Percentiles rank a stretch among this genome's conserved stretches.
Conservation (phyloP, 2,113 vertebrate species). For the Erythrolamprus reginae region DNA sequence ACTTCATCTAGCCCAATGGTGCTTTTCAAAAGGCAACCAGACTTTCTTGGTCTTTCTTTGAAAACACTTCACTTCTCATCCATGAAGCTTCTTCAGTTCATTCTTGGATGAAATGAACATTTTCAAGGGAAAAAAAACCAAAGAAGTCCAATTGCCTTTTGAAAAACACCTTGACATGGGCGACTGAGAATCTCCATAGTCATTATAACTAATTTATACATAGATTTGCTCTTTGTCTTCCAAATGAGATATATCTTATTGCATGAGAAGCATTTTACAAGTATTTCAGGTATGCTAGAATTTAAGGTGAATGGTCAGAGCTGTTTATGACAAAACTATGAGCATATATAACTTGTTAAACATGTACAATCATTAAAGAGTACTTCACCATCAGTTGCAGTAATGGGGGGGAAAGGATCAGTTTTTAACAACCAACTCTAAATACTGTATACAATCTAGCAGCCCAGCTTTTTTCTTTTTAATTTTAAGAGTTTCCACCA, state of each 20-base stretch:
- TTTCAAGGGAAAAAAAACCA: neutral
- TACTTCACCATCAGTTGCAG: neutral
- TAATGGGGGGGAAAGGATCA: neutral
- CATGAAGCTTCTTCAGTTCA: neutral
- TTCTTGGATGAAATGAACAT: neutral
- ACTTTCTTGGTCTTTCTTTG: neutral
- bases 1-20: neutral
- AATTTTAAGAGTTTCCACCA: neutral
- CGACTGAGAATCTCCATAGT: neutral
- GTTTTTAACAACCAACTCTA: neutral
- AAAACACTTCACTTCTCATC: neutral
- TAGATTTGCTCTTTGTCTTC: neutral
- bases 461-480: neutral
- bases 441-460: neutral
- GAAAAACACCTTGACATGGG: neutral
- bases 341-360: neutral
- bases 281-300: neutral
- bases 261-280: neutral
- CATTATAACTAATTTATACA: neutral
- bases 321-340: neutral
- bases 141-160: neutral
- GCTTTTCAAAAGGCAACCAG: neutral
- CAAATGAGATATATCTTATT: neutral
- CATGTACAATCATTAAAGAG: neutral
- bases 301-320: neutral